Conservation (phyloP, 2,888 invertebrate species). For the Apoda limacodes region DNA sequence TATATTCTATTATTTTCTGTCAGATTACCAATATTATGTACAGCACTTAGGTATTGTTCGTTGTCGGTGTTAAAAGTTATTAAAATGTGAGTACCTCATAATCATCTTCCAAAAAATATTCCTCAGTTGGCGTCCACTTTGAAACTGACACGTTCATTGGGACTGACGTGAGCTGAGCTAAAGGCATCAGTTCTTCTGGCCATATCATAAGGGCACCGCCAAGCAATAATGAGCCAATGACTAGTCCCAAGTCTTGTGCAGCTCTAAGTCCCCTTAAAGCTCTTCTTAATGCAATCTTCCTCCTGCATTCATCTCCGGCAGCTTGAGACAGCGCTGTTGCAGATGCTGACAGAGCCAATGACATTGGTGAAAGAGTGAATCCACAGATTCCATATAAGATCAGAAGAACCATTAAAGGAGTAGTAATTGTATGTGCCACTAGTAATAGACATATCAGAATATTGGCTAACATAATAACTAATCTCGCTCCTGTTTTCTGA, state of each 20-base stretch:
- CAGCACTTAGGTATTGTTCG: no score
- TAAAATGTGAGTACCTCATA: no score
- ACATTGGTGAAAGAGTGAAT: slow-evolving; percentile 67
- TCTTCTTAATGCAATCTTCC: slow-evolving; percentile 49
- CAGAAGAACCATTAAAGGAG: slow-evolving; percentile 43
- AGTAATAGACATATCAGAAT: slow-evolving; percentile 70
- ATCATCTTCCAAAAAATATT: slow-evolving; percentile 66
- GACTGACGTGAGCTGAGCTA: slow-evolving; percentile 44
- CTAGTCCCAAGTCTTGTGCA: slow-evolving; percentile 56
- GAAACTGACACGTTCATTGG: slow-evolving; percentile 46
- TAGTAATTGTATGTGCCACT: slow-evolving; percentile 63
- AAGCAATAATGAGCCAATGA: slow-evolving; percentile 48
- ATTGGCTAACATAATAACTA: slow-evolving; percentile 60
- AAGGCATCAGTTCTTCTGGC: slow-evolving; percentile 54
- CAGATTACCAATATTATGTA: no score
- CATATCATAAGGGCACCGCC: slow-evolving; percentile 61
- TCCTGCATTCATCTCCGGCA: slow-evolving; percentile 50
- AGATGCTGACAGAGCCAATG: slow-evolving; percentile 67
- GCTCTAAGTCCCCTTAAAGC: slow-evolving; percentile 50
- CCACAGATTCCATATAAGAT: slow-evolving; percentile 64
- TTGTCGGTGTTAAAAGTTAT: no score
- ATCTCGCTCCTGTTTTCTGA: slow-evolving; percentile 48
- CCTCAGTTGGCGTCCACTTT: slow-evolving; percentile 54
- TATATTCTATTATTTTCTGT: no score
- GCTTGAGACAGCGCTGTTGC: slow-evolving; percentile 70